A percentile compares a stretch with the other conserved stretches of the same genome.
phyloP scores from a whole-genome alignment of 2,888 invertebrate genomes.

The Biston stratarius region DNA sequence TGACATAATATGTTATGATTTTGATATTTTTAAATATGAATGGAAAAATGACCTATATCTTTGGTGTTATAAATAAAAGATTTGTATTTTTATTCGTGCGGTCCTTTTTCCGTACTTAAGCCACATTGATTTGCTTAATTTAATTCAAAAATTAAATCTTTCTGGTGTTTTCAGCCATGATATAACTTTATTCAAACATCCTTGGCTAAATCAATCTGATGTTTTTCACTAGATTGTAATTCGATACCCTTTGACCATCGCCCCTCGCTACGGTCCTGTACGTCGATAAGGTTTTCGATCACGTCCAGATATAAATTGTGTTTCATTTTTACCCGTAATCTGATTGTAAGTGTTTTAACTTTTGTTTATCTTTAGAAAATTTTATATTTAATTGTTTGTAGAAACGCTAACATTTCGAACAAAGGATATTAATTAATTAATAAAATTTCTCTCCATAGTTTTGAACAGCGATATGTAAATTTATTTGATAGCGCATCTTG shows the following conservation, averaged over 20 bases:
- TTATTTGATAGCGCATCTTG: conserved; percentile 26
- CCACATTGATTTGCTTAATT: too few relatives aligned
- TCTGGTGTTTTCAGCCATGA: too few relatives aligned
- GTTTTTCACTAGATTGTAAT: neutral
- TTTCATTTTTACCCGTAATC: conserved; percentile 57
- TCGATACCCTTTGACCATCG: neutral
- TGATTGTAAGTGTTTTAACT: conserved; percentile 37
- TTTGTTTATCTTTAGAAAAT: conserved; percentile 26
- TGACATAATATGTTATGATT: too few relatives aligned
- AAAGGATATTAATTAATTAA: conserved; percentile 7
- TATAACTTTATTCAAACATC: too few relatives aligned
- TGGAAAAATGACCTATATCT: too few relatives aligned
- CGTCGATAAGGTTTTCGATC: conserved; percentile 57
- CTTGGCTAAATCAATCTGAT: neutral
- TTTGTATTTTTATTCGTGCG: too few relatives aligned
- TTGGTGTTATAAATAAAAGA: too few relatives aligned
- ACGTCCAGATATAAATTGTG: conserved; percentile 64
- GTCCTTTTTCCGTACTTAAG: too few relatives aligned
- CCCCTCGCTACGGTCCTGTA: conserved; percentile 16
- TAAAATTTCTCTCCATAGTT: conserved; percentile 7
- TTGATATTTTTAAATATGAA: too few relatives aligned
- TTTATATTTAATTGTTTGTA: conserved; percentile 15
- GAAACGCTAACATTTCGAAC: conserved; percentile 17
- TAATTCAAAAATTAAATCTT: too few relatives aligned
- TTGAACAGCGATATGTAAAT: conserved; percentile 33